Base-by-base conservation (phyloP, 2,113 vertebrate genomes). In the Lamprotornis superbus region DNA sequence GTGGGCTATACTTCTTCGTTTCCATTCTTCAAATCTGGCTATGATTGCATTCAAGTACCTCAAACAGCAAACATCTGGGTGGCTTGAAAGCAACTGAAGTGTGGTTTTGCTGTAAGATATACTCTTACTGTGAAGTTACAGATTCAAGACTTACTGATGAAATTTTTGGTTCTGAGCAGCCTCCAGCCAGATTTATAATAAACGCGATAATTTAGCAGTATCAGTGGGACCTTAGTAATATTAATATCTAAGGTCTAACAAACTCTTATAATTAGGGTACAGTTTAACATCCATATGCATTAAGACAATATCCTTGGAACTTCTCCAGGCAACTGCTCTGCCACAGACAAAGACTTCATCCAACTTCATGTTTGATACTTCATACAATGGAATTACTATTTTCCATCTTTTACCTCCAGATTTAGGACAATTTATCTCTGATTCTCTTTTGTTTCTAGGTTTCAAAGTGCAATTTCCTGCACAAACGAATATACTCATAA, bases 391-490 rank as follows among this genome's bases (percentile, higher is more conserved):
- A 46, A 59, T 33, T 35, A 37, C 63, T 88, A 89, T 95, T 94
- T 93, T 89, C 74, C 23, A 52, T 73, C 71, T 67, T 74, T 86
- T 90, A 49, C 47, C 60, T 91, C 70, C 83, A 59, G 46, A 69
- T 81, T 94, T 91, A 87, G 80, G 81, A 65, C 53, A 65, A 12
- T 84, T 73, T 87, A 44, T 73, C 89, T 76, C 60, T 28, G 68
- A 73, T 89, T 91, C 60, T 83, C 81, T 75, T 94, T 92, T 83
- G 81, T 90, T 94, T 76, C 71, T 74, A 57, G n/a, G 50, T 64
- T 96, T 95, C 91, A 86, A 94, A 92, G 88, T 76, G 68, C 68
- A 71, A 81, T 96, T 94, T 96, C 89, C 93, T 87, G 74, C 81
- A 90, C 83, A 94, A 97, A 91, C 0, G 12, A 75, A 85, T 86